Conservation (phyloP, 2,888 invertebrate genomes). For the Caenorhabditis afra region DNA sequence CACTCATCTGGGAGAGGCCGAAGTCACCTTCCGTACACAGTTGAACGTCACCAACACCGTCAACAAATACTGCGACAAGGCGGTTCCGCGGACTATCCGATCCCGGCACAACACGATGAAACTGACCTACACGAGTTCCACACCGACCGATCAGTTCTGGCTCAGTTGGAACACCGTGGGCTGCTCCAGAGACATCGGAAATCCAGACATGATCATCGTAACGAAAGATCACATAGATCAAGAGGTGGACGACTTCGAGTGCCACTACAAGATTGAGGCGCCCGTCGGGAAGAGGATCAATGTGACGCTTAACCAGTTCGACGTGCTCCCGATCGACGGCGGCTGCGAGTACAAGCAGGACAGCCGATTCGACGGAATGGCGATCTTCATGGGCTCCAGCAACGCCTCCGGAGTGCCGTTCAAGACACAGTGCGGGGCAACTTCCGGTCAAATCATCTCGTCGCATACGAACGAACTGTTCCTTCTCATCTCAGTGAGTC, state of each 20-base stretch:
- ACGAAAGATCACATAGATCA: slow-evolving; percentile 59
- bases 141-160: slow-evolving; percentile 77
- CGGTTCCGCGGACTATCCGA: slow-evolving; percentile 44
- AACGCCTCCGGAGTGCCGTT: slow-evolving; percentile 67
- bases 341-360: slow-evolving; percentile 48
- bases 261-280: slow-evolving; percentile 69
- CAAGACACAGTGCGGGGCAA: slow-evolving; percentile 56
- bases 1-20: slow-evolving; percentile 57
- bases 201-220: slow-evolving; percentile 56
- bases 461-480: slow-evolving; percentile 72
- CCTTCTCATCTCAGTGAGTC: slow-evolving; percentile 60
- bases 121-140: slow-evolving; percentile 62
- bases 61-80: slow-evolving; percentile 50
- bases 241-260: slow-evolving; percentile 66
- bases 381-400: slow-evolving; percentile 65
- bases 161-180: slow-evolving; percentile 76
- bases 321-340: slow-evolving; percentile 40
- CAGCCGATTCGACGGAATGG: slow-evolving; percentile 57
- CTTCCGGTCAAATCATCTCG: slow-evolving; percentile 16
- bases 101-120: slow-evolving; percentile 64
- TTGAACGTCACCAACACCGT: slow-evolving; percentile 52
- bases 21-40: slow-evolving; percentile 30
- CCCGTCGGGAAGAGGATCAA: slow-evolving; percentile 61
- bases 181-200: slow-evolving; percentile 73
- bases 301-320: slow-evolving; percentile 55